phyloP scores from a whole-genome alignment of 2,797 vertebrate genomes.

The Rhabdophis nuchalis region DNA sequence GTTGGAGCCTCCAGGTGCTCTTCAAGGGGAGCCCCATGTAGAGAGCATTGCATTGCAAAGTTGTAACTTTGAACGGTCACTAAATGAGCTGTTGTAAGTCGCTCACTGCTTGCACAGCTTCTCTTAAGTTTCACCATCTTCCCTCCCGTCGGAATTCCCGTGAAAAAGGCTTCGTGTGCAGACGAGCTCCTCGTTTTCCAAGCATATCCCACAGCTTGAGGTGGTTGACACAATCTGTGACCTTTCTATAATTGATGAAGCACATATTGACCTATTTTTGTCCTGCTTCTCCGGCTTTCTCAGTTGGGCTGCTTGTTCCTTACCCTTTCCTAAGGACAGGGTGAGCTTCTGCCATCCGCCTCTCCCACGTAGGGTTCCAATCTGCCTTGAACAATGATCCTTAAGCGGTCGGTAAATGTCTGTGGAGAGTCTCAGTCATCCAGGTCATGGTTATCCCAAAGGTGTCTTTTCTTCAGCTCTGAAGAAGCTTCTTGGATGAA shows the following conservation, averaged over 20 bases:
- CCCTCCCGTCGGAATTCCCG: not conserved
- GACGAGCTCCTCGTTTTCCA: not conserved
- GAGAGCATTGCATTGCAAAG: too few relatives aligned
- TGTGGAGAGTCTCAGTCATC: too few relatives aligned
- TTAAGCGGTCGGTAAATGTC: too few relatives aligned
- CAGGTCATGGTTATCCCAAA: too few relatives aligned
- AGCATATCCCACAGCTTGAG: not conserved
- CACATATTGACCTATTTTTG: not conserved
- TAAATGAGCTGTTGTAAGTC: not conserved
- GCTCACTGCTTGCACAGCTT: not conserved
- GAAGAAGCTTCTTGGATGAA: too few relatives aligned
- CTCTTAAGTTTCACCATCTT: not conserved
- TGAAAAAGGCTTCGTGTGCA: not conserved
- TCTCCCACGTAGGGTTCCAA: not conserved
- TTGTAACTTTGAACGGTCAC: too few relatives aligned
- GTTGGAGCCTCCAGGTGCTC: too few relatives aligned
- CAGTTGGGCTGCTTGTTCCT: not conserved
- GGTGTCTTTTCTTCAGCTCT: too few relatives aligned
- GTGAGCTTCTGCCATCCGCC: not conserved
- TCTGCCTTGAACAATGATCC: not conserved
- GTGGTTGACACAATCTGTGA: not conserved
- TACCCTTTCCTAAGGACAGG: not conserved
- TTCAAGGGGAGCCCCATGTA: too few relatives aligned
- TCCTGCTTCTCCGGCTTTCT: not conserved
- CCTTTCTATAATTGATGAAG: not conserved